phyloP scores from a whole-genome alignment of 2,113 vertebrate genomes.

The Bostrychus sinensis region DNA sequence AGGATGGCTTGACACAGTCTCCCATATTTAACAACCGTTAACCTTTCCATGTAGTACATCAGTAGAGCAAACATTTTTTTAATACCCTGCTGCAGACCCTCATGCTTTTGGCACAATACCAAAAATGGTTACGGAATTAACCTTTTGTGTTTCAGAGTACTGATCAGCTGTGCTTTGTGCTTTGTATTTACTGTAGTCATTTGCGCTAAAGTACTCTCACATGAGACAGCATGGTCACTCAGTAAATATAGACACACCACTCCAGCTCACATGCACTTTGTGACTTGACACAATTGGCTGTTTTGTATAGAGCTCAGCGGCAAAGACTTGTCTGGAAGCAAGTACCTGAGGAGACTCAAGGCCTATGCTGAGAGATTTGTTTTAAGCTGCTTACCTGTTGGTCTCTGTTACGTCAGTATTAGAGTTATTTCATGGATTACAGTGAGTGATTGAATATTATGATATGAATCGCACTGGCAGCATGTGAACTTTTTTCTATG shows the following conservation, averaged over 20 bases:
- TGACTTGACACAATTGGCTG: conserved; percentile 48
- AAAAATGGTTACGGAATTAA: conserved; percentile 5
- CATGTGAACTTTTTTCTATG: background rate
- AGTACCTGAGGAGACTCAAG: conserved; percentile 47
- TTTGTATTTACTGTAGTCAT: conserved; percentile 17
- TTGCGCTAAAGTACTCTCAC: conserved; percentile 41
- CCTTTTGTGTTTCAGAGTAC: conserved; percentile 8
- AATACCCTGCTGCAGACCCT: conserved; percentile 5
- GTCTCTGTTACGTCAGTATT: conserved; percentile 58
- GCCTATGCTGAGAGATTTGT: conserved; percentile 67
- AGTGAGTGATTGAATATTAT: conserved; percentile 10
- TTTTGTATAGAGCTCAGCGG: conserved; percentile 46
- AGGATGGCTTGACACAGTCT: conserved; percentile 32
- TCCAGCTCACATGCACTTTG: conserved; percentile 34
- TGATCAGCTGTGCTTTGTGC: conserved; percentile 26
- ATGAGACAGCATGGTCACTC: conserved; percentile 24
- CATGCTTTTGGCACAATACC: conserved; percentile 18
- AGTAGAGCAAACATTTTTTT: conserved; percentile 10
- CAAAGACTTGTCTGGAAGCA: conserved; percentile 22
- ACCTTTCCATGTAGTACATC: background rate
- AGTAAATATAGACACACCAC: conserved; percentile 41
- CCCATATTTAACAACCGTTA: conserved; percentile 5
- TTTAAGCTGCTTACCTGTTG: conserved; percentile 76
- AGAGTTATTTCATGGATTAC: conserved; percentile 32
- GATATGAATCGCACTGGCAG: no score